Conservation (phyloP, 2,888 invertebrate genomes). For the Exocentrus adspersus region DNA sequence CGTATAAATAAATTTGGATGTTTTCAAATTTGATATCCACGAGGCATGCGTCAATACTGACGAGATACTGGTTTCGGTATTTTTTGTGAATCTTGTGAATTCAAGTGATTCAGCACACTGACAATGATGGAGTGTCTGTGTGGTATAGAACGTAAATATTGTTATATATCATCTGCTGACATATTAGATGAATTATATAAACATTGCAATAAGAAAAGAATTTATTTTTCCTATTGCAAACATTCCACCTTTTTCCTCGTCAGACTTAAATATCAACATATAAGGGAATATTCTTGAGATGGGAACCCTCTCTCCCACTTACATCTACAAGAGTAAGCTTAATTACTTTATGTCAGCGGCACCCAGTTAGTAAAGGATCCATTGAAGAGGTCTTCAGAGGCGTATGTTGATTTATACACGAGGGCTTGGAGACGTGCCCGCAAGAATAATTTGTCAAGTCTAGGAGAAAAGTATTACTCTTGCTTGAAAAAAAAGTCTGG, state of each 20-base stretch:
- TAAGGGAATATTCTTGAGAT: too few relatives aligned
- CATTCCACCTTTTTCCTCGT: too few relatives aligned
- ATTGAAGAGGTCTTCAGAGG: constrained; percentile 1
- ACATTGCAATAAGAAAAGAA: too few relatives aligned
- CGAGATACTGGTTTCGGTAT: not conserved
- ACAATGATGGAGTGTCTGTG: not conserved
- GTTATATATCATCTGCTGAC: too few relatives aligned
- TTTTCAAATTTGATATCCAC: not conserved
- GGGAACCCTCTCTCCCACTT: not conserved
- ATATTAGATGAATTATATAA: too few relatives aligned
- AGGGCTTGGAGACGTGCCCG: not conserved
- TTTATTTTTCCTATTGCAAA: not conserved
- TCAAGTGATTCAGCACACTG: not conserved
- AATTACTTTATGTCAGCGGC: not conserved
- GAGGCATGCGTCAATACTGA: not conserved
- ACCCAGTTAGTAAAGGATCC: not conserved
- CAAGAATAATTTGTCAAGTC: not conserved
- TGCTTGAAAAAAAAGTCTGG: too few relatives aligned
- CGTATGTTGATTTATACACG: constrained; percentile 5
- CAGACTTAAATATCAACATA: too few relatives aligned
- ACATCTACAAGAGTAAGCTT: not conserved
- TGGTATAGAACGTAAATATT: too few relatives aligned
- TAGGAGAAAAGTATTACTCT: too few relatives aligned
- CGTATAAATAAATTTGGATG: not conserved
- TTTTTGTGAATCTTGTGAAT: not conserved